Percentiles rank a stretch among this genome's conserved stretches.
Conservation (phyloP, 2,888 invertebrate genomes). For the Rotaria magnacalcarata region DNA sequence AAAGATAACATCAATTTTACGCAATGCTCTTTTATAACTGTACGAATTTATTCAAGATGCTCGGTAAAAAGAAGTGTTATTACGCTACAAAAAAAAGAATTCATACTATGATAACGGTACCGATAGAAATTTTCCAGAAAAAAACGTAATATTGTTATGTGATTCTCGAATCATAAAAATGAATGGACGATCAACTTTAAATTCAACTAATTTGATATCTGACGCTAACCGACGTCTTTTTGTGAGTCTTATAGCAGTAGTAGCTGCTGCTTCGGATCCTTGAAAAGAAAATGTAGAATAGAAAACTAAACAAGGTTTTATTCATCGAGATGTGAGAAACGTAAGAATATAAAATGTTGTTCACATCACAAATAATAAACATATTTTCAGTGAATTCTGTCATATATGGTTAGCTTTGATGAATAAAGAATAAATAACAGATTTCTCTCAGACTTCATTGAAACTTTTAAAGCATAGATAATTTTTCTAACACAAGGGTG, state of each 20-base stretch:
- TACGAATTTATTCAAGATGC: not conserved
- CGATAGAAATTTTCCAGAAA: slow-evolving; percentile 39
- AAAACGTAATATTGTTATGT: slow-evolving; percentile 22
- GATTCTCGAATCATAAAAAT: slow-evolving; percentile 51
- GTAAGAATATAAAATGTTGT: too few relatives aligned
- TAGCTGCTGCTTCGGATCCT: slow-evolving; percentile 28
- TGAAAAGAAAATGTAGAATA: not conserved
- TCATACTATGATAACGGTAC: not conserved
- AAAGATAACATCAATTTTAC: not conserved
- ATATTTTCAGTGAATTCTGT: too few relatives aligned
- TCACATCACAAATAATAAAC: too few relatives aligned
- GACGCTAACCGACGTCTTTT: slow-evolving; percentile 45
- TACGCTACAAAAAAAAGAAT: not conserved
- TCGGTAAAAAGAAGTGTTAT: not conserved
- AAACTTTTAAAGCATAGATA: too few relatives aligned
- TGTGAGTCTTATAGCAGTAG: not conserved
- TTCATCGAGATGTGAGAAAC: too few relatives aligned
- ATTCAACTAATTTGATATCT: slow-evolving; percentile 39
- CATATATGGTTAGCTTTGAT: too few relatives aligned
- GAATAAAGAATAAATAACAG: too few relatives aligned
- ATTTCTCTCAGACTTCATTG: too few relatives aligned
- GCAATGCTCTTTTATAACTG: too few relatives aligned
- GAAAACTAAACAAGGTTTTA: not conserved
- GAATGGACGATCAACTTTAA: slow-evolving; percentile 54
- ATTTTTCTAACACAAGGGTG: too few relatives aligned